A percentile compares a stretch with the other conserved stretches of the same genome.
phyloP scores from a whole-genome alignment of 2,113 vertebrate genomes.

The Myodes glareolus region DNA sequence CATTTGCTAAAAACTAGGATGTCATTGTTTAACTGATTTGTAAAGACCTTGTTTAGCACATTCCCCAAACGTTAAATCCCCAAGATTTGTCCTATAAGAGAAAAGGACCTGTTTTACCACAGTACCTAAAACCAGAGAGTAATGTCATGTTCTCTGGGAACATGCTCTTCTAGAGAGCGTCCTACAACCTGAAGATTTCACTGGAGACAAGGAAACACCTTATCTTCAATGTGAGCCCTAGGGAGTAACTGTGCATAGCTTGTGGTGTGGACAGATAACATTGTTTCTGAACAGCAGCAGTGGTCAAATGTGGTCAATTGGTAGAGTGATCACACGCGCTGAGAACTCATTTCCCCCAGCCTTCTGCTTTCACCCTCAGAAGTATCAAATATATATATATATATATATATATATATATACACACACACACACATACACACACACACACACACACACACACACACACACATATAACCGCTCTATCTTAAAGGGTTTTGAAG shows the following conservation, averaged over 20 bases:
- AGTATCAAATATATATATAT: background rate
- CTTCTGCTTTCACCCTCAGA: background rate
- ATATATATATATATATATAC: too few relatives aligned
- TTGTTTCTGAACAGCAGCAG: background rate
- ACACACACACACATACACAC: too few relatives aligned
- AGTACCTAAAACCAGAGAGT: slow-evolving; percentile 30
- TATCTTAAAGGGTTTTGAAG: slow-evolving; percentile 8
- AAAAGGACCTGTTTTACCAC: slow-evolving; percentile 38
- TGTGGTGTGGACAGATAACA: slow-evolving; percentile 1
- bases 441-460: too few relatives aligned
- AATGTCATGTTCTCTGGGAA: background rate
- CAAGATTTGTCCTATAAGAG: slow-evolving; percentile 15
- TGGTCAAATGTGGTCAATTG: background rate
- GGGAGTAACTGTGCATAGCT: background rate
- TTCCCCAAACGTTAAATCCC: slow-evolving; percentile 31
- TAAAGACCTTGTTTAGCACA: slow-evolving; percentile 44
- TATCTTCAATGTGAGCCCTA: background rate
- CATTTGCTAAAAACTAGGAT: background rate
- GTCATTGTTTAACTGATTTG: slow-evolving; percentile 17
- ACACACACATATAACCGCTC: too few relatives aligned
- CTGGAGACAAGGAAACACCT: background rate
- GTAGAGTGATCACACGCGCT: background rate
- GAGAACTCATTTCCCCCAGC: background rate
- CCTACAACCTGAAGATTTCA: background rate
- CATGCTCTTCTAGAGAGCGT: background rate